phyloP scores from a whole-genome alignment of 2,113 vertebrate genomes.

The Guaruba guarouba region DNA sequence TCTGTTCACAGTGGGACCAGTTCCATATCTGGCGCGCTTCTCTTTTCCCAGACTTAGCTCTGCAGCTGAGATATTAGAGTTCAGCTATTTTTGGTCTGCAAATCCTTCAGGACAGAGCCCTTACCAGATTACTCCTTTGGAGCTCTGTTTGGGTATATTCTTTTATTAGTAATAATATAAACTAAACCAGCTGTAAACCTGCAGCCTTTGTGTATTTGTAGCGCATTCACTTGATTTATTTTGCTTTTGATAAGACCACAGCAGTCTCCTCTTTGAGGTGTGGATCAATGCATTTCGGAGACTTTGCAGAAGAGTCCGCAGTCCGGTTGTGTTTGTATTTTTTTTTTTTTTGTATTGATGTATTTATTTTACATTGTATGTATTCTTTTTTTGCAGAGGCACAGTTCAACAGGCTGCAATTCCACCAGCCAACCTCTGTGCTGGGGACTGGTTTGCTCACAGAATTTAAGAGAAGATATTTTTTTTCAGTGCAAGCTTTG shows the following conservation, averaged over 20 bases:
- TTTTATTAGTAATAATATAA: background rate
- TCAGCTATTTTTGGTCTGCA: background rate
- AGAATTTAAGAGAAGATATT: background rate
- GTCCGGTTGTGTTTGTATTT: background rate
- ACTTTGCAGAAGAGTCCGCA: background rate
- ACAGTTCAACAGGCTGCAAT: background rate
- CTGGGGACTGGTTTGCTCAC: background rate
- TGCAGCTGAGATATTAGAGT: background rate
- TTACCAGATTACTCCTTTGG: background rate
- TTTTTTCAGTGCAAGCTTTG: background rate
- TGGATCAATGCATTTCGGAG: background rate
- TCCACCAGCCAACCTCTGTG: background rate
- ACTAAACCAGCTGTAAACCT: background rate
- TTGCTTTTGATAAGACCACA: background rate
- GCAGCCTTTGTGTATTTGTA: background rate
- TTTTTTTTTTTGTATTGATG: background rate
- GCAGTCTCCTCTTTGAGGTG: background rate
- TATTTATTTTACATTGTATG: background rate
- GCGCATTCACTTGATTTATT: background rate
- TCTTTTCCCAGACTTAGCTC: background rate
- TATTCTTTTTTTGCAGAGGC: background rate
- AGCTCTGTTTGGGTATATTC: background rate
- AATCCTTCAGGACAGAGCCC: background rate
- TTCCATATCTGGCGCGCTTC: background rate
- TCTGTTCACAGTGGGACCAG: accelerated